Evolutionary conservation across 2,888 invertebrate species (phyloP).

Genomic region (Tipula confusa): DNA sequence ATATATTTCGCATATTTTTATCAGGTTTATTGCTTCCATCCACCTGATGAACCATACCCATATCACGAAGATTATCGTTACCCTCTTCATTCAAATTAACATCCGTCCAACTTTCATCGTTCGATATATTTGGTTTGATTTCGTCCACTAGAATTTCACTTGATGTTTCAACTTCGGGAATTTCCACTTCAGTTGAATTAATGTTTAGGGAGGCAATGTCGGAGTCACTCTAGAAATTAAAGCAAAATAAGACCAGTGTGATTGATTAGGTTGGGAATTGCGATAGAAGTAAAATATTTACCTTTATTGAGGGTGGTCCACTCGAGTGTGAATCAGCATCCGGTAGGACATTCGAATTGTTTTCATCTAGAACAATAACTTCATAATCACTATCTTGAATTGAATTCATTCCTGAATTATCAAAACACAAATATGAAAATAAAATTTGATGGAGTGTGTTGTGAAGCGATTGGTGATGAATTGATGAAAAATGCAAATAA

Average conservation of each 20-base stretch:
- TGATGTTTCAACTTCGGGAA: slow-evolving; percentile 64
- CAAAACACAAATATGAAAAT: background rate
- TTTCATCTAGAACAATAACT: slow-evolving; percentile 85
- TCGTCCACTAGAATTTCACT: slow-evolving; percentile 67
- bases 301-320: slow-evolving; percentile 80
- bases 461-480: background rate
- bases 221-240: slow-evolving; percentile 73
- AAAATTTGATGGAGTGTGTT: background rate
- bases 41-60: slow-evolving; percentile 56
- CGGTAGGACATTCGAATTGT: slow-evolving; percentile 74
- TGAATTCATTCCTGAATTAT: slow-evolving; percentile 45
- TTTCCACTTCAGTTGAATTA: slow-evolving; percentile 68
- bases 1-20: slow-evolving; percentile 56
- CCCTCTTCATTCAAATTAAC: slow-evolving; percentile 86
- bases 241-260: no score
- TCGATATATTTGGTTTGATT: slow-evolving; percentile 63
- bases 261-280: background rate
- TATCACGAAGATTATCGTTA: slow-evolving; percentile 51
- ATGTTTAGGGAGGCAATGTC: slow-evolving; percentile 69
- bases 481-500: background rate
- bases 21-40: slow-evolving; percentile 61
- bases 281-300: slow-evolving; percentile 42
- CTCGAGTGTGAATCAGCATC: slow-evolving; percentile 73
- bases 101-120: slow-evolving; percentile 89
- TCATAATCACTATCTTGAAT: slow-evolving; percentile 80